Conservation (phyloP, 30 jellyfish, hydroid and myxozoan species). For the Pseudorhiza aurosa region DNA sequence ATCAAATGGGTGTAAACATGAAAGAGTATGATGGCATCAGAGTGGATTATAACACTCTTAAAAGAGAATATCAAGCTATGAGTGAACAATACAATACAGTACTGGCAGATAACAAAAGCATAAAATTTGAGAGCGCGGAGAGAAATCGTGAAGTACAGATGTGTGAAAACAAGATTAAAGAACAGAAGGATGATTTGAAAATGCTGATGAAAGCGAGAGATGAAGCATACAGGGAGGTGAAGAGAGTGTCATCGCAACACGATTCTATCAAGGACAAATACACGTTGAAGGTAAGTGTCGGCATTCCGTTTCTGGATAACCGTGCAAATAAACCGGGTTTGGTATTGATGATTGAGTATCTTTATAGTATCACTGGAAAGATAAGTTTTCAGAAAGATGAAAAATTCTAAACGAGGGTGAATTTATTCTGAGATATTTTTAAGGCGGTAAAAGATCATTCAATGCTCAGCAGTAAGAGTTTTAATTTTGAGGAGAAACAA, state of each 20-base stretch:
- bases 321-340: too few relatives aligned
- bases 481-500: too few relatives aligned
- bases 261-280: conserved; percentile 23
- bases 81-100: neutral
- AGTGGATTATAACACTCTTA: conserved; percentile 6
- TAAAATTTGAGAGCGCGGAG: neutral
- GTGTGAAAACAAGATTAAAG: neutral
- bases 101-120: neutral
- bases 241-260: conserved; percentile 10
- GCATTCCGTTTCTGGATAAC: too few relatives aligned
- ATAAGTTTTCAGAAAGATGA: too few relatives aligned
- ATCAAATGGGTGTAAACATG: conserved; percentile 19
- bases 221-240: conserved; percentile 20
- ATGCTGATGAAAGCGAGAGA: conserved; percentile 19
- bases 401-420: too few relatives aligned
- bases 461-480: too few relatives aligned
- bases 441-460: too few relatives aligned
- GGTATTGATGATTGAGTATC: too few relatives aligned
- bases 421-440: too few relatives aligned
- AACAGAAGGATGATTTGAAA: neutral
- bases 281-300: conserved; percentile 25
- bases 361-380: too few relatives aligned
- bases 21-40: conserved; percentile 4
- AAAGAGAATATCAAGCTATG: conserved; percentile 9
- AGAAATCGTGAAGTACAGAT: neutral